Evolutionary conservation across 2,797 vertebrate genomes (phyloP), one percentile per base, ranked within the genome.

Genomic region (Thalassophryne amazonica): DNA sequence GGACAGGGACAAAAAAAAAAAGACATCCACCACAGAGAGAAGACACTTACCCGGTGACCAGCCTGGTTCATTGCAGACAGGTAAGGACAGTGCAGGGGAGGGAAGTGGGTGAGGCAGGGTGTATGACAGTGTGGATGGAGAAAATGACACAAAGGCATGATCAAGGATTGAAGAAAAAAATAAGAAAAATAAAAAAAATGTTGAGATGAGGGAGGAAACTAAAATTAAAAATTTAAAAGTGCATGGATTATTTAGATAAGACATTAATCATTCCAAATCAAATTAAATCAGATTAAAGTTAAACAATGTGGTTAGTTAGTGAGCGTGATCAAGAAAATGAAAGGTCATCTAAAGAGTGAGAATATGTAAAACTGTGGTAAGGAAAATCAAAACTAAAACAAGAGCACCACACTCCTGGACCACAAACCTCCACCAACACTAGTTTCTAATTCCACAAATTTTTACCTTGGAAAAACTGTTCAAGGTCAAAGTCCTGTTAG

Each of bases 11-110:
- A 80, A 83, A 80, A 84, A 69, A 84, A 85, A 85, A 71, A 37
- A 84, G 58, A 59, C 45, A 41, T 37, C 60, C 71, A 64, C 62
- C 62, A 69, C 52, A 60, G 62, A 90, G 86, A 69, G 25, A 72
- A 83, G 60, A 75, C 86, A 99, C 96, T 99, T 98, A 98, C 97
- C 97, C 96, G 96, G 94, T 99, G 96, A 94, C 94, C 94, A 89
- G 96, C 92, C 97, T 99, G 92, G 93, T 93, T 91, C 93, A 95
- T 93, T 92, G 94, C 86, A 94, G 93, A 92, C 88, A 85, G 69
- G 86, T 49, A 81, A 57, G 73, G 85, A 59, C 64, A 67, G 60
- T 83, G 81, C 86, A 88, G 85, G 82, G 88, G 85, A 80, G 88
- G 80, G 86, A 81, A 84, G 84, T 14, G 51, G 48, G 75, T 63